Conservation (phyloP, 2,113 vertebrate genomes). For the Mobula hypostoma region DNA sequence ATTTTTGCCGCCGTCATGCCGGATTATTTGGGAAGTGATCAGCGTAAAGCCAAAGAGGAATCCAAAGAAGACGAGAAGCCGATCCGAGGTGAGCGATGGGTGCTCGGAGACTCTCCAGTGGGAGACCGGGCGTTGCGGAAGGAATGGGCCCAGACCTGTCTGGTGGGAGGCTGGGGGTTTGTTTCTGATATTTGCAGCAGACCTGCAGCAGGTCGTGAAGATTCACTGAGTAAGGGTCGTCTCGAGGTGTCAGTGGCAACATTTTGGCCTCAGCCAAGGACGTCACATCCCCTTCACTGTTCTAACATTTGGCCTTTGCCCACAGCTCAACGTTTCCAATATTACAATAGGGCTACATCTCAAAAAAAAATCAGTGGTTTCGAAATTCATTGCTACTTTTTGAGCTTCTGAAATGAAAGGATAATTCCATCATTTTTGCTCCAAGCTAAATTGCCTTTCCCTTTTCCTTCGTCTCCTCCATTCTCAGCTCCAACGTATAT, state of each 20-base stretch:
- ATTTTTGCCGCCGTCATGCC: constrained; percentile 61
- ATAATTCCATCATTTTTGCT: no score
- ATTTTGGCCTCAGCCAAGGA: not conserved
- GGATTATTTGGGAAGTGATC: constrained; percentile 84
- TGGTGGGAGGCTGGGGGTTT: no score
- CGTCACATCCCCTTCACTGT: not conserved
- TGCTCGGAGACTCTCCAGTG: not conserved
- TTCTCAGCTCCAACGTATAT: not conserved
- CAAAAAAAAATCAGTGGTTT: not conserved
- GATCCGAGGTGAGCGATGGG: constrained; percentile 68
- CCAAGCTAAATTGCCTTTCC: not conserved
- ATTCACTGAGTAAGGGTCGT: not conserved
- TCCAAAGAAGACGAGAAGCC: constrained; percentile 83
- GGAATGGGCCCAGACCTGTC: not conserved
- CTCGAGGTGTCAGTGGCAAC: not conserved
- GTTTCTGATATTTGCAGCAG: no score
- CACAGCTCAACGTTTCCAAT: not conserved
- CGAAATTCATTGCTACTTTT: not conserved
- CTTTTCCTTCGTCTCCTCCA: not conserved
- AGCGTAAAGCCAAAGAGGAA: constrained; percentile 85
- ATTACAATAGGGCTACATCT: no score
- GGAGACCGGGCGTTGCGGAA: not conserved
- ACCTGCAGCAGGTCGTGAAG: not conserved
- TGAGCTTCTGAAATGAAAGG: not conserved
- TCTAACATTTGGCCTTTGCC: not conserved